Base-by-base conservation (phyloP, 2,797 vertebrate genomes). In the Syngnathus acus region DNA sequence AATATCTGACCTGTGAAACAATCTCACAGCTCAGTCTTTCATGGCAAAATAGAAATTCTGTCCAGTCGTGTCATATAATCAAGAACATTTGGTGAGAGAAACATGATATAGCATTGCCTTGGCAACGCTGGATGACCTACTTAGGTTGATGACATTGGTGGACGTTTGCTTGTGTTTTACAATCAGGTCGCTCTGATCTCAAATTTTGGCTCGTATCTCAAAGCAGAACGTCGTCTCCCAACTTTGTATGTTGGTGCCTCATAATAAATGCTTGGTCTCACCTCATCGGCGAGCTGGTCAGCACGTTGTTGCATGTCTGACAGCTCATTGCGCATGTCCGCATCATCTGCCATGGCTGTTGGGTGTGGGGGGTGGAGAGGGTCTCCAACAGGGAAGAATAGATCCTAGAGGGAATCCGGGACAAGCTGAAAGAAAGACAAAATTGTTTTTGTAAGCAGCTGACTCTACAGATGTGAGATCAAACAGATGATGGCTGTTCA, bases 321-420 rank as follows among this genome's bases (percentile, higher is more conserved):
- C 89, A 99, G 89, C 91, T 99, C 97, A 93, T 97, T 99, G 92
- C 97, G 97, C 97, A 99, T 99, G 78, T 99, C 97, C 0, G 94
- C 91, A 0, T 99, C 97, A 69, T 99, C 97, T 57, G 97, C 97
- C 97, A 99, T 99, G 84, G 90, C 90, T 88, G 89, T 73, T 81
- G 79, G 79, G 69, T 85, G 87, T 85, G 79, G 73, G 85, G 73
- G 86, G 82, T 84, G 89, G 87, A 69, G 78, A 88, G 68, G 82
- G 72, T 86, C 88, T 86, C 89, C 89, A 89, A 87, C 86, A 70
- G 72, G 88, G 84, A 92, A 85, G 50, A 73, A 71, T 81, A 84
- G 77, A 85, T 84, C 74, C 85, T 90, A 88, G 70, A 76, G 79
- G 86, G 83, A 87, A 69, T 85, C 75, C 64, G 68, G 83, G 88